Evolutionary conservation across 2,797 vertebrate genomes (phyloP).

Genomic region (Poecilia picta): DNA sequence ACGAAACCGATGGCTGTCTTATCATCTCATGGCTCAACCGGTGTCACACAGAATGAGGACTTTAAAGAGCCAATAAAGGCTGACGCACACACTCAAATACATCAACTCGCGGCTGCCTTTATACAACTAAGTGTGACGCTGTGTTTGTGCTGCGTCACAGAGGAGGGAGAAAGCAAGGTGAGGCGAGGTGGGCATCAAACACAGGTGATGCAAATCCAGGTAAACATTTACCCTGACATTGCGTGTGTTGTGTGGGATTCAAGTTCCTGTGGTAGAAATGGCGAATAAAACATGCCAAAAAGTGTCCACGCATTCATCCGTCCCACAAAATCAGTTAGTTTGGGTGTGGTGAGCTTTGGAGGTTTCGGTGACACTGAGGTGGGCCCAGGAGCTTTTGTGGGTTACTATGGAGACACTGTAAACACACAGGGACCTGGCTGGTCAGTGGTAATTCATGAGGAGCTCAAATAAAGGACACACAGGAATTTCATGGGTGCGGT

Average conservation of each 20-base stretch:
- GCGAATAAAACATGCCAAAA: conserved; percentile 19
- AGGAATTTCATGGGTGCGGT: conserved; percentile 63
- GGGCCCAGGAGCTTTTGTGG: conserved; percentile 47
- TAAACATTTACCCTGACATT: conserved; percentile 39
- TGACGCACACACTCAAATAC: conserved; percentile 22
- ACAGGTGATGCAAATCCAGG: conserved; percentile 52
- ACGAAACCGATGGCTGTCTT: not conserved
- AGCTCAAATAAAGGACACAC: conserved; percentile 49
- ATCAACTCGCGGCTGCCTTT: conserved; percentile 3
- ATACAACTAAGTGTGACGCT: conserved; percentile 21
- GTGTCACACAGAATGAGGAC: not conserved
- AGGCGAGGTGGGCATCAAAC: conserved; percentile 31
- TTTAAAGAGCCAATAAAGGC: not conserved
- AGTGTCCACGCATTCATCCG: conserved; percentile 32
- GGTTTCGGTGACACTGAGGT: conserved; percentile 45
- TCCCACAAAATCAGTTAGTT: conserved; percentile 21
- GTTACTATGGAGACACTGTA: conserved; percentile 63
- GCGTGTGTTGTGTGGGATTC: not conserved
- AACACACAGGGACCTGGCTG: conserved; percentile 62
- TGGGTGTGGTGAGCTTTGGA: conserved; percentile 45
- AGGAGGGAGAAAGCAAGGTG: conserved; percentile 35
- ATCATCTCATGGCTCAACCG: not conserved
- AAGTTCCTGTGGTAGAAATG: not conserved
- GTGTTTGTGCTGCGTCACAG: conserved; percentile 27
- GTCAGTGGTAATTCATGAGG: conserved; percentile 61